Conservation (phyloP, 2,888 invertebrate species). For the Timema podura region DNA sequence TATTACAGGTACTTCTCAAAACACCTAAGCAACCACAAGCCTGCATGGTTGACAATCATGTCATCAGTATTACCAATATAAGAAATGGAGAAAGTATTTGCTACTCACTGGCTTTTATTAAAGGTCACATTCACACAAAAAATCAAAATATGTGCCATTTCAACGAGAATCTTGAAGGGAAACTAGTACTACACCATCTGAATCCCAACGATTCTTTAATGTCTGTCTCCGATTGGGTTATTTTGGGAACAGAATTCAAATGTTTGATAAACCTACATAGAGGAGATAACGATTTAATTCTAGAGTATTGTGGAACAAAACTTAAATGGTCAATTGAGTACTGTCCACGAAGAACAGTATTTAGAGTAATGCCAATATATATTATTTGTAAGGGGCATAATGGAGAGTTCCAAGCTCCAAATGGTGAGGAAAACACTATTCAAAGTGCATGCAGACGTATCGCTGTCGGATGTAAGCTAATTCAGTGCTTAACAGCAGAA, state of each 20-base stretch:
- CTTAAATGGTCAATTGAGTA: constrained; percentile 53
- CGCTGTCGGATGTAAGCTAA: constrained; percentile 68
- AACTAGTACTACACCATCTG: constrained; percentile 8
- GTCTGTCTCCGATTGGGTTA: constrained; percentile 49
- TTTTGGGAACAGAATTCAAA: constrained; percentile 66
- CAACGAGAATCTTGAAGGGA: constrained; percentile 8
- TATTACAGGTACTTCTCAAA: too few relatives aligned
- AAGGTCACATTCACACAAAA: constrained; percentile 50
- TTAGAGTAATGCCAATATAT: constrained; percentile 73
- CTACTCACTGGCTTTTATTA: constrained; percentile 58
- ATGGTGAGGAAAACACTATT: constrained; percentile 58
- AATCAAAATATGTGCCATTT: constrained; percentile 36
- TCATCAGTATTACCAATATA: constrained; percentile 50
- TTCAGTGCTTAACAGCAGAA: constrained; percentile 84
- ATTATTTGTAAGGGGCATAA: constrained; percentile 77
- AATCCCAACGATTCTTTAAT: constrained; percentile 1
- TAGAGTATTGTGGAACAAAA: constrained; percentile 54
- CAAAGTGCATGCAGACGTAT: constrained; percentile 74
- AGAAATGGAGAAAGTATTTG: constrained; percentile 57
- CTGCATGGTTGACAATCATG: too few relatives aligned
- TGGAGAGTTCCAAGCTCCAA: constrained; percentile 69
- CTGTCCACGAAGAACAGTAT: constrained; percentile 54
- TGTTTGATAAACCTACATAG: constrained; percentile 58
- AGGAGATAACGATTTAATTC: constrained; percentile 60
- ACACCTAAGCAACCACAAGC: too few relatives aligned